A percentile compares a stretch with the other conserved stretches of the same genome.
Evolutionary conservation across 2,113 vertebrate genomes (phyloP).

Genomic region (Lipophrys pholis): DNA sequence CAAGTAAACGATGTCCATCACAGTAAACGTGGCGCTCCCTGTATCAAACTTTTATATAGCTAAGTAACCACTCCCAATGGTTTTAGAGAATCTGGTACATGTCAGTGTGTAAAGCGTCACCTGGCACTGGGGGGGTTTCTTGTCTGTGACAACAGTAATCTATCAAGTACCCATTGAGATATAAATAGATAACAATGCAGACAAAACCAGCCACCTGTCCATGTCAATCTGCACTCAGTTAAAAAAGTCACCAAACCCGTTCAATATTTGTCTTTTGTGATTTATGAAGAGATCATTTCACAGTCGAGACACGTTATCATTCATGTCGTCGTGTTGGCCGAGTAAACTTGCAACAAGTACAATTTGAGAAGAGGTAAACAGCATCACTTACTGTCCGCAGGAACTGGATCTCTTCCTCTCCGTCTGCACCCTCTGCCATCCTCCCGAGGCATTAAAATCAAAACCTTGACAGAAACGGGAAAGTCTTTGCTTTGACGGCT

Average conservation of each 20-base stretch:
- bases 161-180: slow-evolving; percentile 45
- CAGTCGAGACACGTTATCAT: neutral
- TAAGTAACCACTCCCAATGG: neutral
- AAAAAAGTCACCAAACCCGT: slow-evolving; percentile 17
- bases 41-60: neutral
- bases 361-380: slow-evolving; percentile 19
- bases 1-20: neutral
- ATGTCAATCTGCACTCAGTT: slow-evolving; percentile 64
- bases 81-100: neutral
- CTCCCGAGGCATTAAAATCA: slow-evolving; percentile 47
- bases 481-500: slow-evolving; percentile 19
- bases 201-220: slow-evolving; percentile 76
- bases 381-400: slow-evolving; percentile 89
- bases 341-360: neutral
- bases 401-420: slow-evolving; percentile 94
- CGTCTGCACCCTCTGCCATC: slow-evolving; percentile 92
- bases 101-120: slow-evolving; percentile 31
- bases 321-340: neutral
- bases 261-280: slow-evolving; percentile 1
- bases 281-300: neutral
- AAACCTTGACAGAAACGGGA: slow-evolving; percentile 39
- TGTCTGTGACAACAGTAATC: slow-evolving; percentile 56
- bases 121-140: slow-evolving; percentile 19
- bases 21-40: neutral
- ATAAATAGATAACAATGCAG: slow-evolving; percentile 85